Evolutionary conservation across 2,113 vertebrate genomes (phyloP).

Genomic region (Henicopernis longicauda): DNA sequence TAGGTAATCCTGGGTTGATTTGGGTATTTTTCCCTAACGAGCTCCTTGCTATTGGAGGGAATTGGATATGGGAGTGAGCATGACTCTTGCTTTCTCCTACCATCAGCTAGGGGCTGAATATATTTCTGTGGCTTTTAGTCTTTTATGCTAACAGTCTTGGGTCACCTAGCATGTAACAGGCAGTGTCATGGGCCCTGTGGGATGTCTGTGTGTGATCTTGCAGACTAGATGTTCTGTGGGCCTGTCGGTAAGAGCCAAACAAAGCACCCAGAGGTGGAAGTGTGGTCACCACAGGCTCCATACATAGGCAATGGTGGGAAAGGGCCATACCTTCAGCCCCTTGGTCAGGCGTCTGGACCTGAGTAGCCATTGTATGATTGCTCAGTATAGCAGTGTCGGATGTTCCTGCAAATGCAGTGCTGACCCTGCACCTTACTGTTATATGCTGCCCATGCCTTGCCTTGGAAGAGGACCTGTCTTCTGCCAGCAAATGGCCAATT

Average conservation of each 20-base stretch:
- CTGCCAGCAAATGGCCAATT: not conserved
- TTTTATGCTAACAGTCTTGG: not conserved
- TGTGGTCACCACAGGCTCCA: not conserved
- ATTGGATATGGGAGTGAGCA: not conserved
- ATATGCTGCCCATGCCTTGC: not conserved
- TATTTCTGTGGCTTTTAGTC: not conserved
- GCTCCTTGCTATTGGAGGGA: not conserved
- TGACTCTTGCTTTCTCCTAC: not conserved
- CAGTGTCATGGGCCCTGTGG: not conserved
- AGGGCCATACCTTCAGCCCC: not conserved
- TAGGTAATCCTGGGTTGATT: not conserved
- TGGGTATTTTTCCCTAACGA: not conserved
- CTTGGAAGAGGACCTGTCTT: not conserved
- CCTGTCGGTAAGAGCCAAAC: fast-evolving
- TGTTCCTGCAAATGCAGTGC: not conserved
- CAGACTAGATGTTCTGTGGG: not conserved
- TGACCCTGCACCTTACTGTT: not conserved
- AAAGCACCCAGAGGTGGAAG: not conserved
- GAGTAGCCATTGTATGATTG: fast-evolving
- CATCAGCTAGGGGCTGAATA: not conserved
- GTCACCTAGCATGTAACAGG: not conserved
- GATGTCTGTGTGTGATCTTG: not conserved
- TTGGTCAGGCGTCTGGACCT: not conserved
- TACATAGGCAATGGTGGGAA: not conserved
- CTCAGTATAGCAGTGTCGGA: not conserved